These are phyloP conservation scores for Trialeurodes vaporariorum DNA, from an alignment of 1,140 invertebrate species.

Conservation along the genomic window DNA sequence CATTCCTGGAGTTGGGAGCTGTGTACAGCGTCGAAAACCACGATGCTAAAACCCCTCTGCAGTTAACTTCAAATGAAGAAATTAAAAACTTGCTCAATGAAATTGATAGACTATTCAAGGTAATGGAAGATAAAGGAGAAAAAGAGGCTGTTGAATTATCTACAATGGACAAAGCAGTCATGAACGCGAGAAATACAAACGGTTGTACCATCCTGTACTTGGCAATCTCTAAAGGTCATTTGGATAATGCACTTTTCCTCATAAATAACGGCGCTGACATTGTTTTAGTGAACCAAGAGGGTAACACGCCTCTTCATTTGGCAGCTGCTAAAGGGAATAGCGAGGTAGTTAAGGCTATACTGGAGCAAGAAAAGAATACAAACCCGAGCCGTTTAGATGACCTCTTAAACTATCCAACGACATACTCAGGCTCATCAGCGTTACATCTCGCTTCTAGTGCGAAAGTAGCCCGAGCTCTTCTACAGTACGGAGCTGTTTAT, in stretches of 20 bases:
- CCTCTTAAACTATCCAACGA: not conserved
- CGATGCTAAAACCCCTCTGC: not conserved
- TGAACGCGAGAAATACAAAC: not conserved
- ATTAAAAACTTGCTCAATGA: not conserved
- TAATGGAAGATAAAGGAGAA: not conserved
- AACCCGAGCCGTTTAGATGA: not conserved
- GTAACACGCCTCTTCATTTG: not conserved
- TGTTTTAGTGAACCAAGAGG: not conserved
- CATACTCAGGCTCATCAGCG: not conserved
- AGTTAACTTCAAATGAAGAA: not conserved
- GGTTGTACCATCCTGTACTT: not conserved
- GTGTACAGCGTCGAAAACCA: not conserved
- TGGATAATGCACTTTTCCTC: not conserved
- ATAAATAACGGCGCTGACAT: not conserved
- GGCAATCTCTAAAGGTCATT: not conserved
- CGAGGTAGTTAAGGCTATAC: not conserved
- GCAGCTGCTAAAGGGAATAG: not conserved
- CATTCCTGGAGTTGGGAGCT: not conserved
- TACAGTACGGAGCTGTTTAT: not conserved
- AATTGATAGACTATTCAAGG: not conserved
- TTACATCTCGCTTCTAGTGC: not conserved
- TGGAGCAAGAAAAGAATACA: not conserved
- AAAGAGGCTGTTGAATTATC: not conserved
- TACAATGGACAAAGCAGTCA: not conserved
- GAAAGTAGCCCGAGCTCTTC: not conserved